Conservation (phyloP, 2,888 invertebrate species). For the Cerceris ruficornis region DNA sequence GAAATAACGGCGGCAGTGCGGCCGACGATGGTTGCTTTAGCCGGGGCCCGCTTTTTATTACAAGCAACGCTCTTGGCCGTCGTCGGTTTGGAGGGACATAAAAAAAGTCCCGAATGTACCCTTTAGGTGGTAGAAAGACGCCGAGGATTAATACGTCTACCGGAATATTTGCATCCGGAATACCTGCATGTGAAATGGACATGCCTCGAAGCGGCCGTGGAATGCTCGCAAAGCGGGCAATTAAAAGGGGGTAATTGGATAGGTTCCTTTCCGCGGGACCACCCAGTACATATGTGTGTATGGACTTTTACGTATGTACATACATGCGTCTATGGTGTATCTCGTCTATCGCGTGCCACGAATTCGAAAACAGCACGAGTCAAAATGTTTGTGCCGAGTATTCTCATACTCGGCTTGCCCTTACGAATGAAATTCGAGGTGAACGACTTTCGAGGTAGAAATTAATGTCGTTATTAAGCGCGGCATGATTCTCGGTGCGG, state of each 20-base stretch:
- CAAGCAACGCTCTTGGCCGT: neutral
- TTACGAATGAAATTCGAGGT: neutral
- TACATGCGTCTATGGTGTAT: neutral
- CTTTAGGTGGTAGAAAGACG: conserved; percentile 35
- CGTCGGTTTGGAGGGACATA: conserved; percentile 8
- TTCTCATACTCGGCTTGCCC: neutral
- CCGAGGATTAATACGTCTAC: conserved; percentile 55
- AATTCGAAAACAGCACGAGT: neutral
- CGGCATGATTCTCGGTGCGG: too few relatives aligned
- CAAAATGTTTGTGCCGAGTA: neutral
- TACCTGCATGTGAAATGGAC: conserved; percentile 37
- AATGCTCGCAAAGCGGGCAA: conserved; percentile 40
- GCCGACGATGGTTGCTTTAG: conserved; percentile 25
- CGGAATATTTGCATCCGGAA: conserved; percentile 34
- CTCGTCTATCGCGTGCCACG: neutral
- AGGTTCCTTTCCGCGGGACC: conserved; percentile 29
- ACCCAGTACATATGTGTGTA: conserved; percentile 14
- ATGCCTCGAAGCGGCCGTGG: conserved; percentile 11
- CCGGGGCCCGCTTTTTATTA: conserved; percentile 18
- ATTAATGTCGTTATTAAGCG: too few relatives aligned
- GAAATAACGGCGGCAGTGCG: conserved; percentile 41
- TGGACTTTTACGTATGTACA: neutral
- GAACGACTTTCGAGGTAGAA: too few relatives aligned
- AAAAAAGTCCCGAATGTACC: conserved; percentile 22
- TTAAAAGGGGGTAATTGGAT: conserved; percentile 55